Percentiles rank a stretch among this genome's conserved stretches.
These are phyloP conservation scores for Tupaia tana DNA, from an alignment of 2,113 vertebrate species.

Conservation along the genomic window DNA sequence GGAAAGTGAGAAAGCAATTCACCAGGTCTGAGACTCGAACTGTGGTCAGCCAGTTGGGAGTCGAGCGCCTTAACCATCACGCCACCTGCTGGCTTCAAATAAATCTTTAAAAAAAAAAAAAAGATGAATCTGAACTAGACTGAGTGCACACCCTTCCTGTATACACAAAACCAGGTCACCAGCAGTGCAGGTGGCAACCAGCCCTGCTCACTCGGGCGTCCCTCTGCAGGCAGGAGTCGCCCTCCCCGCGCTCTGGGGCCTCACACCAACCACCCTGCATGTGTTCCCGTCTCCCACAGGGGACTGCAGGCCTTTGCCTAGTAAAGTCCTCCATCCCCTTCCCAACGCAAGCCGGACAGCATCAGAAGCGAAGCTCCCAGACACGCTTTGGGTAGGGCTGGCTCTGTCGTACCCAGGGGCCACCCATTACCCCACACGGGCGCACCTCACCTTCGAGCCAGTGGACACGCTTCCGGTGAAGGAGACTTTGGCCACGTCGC, in stretches of 20 bases:
- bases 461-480: constrained; percentile 98
- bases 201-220: not conserved
- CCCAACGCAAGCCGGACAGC: not conserved
- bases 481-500: constrained; percentile 94
- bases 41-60: too few species aligned
- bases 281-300: not conserved
- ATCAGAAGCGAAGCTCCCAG: too few species aligned
- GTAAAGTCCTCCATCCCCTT: not conserved
- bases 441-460: constrained; percentile 90
- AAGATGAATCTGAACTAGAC: not conserved
- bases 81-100: too few species aligned
- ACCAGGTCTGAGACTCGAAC: too few species aligned
- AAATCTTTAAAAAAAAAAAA: too few species aligned
- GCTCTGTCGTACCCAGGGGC: accelerated
- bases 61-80: too few species aligned
- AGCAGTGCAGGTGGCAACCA: accelerated
- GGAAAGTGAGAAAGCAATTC: too few species aligned
- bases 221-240: not conserved
- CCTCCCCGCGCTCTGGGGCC: accelerated
- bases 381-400: accelerated
- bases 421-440: accelerated
- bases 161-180: not conserved
- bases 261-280: too few species aligned
- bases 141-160: not conserved
- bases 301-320: not conserved